Evolutionary conservation across 2,888 invertebrate species (phyloP).

Genomic region (Clostera curtula): DNA sequence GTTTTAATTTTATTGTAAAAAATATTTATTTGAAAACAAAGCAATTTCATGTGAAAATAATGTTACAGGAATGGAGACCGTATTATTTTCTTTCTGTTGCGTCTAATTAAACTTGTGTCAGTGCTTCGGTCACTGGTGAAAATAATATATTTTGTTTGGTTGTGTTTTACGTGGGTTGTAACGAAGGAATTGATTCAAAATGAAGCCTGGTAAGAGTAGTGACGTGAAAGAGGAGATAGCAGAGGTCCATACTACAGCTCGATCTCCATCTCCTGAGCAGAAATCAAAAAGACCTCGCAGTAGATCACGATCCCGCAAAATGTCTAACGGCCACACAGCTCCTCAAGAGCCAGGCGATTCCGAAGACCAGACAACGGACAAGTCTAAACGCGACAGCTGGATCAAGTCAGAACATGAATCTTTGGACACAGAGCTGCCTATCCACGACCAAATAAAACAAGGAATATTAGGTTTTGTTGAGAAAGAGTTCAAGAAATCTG

Average conservation of each 20-base stretch:
- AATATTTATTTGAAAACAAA: slow-evolving; percentile 10
- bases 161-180: slow-evolving; percentile 25
- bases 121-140: slow-evolving; percentile 3
- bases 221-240: slow-evolving; percentile 59
- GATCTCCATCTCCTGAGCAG: slow-evolving; percentile 60
- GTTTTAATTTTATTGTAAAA: slow-evolving; percentile 21
- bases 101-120: slow-evolving; percentile 3
- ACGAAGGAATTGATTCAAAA: slow-evolving; percentile 20
- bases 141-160: slow-evolving; percentile 8
- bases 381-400: slow-evolving; percentile 63
- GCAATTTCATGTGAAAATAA: slow-evolving; percentile 12
- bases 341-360: slow-evolving; percentile 20
- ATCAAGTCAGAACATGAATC: slow-evolving; percentile 70
- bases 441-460: slow-evolving; percentile 73
- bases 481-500: slow-evolving; percentile 67
- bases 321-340: slow-evolving; percentile 54
- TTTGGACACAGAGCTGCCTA: slow-evolving; percentile 73
- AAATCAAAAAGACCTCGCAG: slow-evolving; percentile 47
- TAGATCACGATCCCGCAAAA: slow-evolving; percentile 49
- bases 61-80: slow-evolving; percentile 4
- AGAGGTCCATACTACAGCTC: slow-evolving; percentile 55
- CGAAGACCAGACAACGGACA: slow-evolving; percentile 39
- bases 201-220: slow-evolving; percentile 59
- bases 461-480: slow-evolving; percentile 69
- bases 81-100: slow-evolving; percentile 12